These are phyloP conservation scores for Propithecus perrieri DNA, from an alignment of 2,797 vertebrate species.

Conservation along the genomic window DNA sequence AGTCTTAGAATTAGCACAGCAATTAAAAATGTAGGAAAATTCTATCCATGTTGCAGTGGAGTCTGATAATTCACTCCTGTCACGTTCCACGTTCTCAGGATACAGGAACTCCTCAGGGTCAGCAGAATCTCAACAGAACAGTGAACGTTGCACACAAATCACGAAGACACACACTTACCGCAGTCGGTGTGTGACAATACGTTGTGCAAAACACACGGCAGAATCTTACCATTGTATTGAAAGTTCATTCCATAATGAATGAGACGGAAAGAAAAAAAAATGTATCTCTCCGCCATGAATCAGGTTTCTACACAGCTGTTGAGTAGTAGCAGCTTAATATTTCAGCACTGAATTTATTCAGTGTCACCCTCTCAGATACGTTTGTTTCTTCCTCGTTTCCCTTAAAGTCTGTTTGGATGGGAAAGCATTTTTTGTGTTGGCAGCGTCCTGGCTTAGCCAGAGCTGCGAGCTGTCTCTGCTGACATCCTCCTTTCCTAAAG, in stretches of 20 bases:
- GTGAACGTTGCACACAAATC: neutral
- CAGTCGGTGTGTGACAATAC: neutral
- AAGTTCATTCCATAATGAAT: neutral
- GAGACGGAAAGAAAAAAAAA: neutral
- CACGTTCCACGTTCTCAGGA: neutral
- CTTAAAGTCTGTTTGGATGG: neutral
- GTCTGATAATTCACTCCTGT: neutral
- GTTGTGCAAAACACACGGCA: neutral
- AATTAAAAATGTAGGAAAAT: neutral
- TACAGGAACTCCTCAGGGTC: neutral
- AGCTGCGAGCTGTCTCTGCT: neutral
- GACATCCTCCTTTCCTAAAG: neutral
- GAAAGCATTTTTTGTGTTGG: neutral
- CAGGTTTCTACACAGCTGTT: neutral
- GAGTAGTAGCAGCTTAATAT: slow-evolving; percentile 4
- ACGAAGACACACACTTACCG: neutral
- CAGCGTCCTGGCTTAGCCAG: neutral
- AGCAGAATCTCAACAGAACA: neutral
- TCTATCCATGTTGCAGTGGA: neutral
- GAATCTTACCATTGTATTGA: neutral
- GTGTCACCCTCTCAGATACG: neutral
- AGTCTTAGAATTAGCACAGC: neutral
- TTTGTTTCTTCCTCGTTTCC: neutral
- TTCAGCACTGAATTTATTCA: slow-evolving; percentile 50
- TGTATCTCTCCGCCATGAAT: neutral